These are phyloP conservation scores for Vespertilio murinus DNA, from an alignment of 2,797 vertebrate species.

Conservation along the genomic window DNA sequence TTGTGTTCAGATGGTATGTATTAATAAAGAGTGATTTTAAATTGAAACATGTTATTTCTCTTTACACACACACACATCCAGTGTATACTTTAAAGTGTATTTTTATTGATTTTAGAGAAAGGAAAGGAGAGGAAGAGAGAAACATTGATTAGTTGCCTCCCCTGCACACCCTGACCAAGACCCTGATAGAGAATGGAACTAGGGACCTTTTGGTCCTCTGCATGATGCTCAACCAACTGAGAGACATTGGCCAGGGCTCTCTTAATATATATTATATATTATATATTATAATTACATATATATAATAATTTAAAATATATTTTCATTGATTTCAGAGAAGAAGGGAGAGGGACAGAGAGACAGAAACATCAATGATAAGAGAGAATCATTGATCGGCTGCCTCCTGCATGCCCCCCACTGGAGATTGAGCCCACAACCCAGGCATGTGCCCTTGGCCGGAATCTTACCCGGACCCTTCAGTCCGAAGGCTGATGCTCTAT, in stretches of 20 bases:
- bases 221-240: background rate
- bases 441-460: no score
- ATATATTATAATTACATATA: no score
- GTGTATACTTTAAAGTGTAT: background rate
- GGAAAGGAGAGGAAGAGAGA: background rate
- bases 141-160: background rate
- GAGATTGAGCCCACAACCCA: no score
- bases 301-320: background rate
- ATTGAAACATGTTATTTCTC: background rate
- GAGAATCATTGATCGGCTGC: no score
- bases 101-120: background rate
- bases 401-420: no score
- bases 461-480: no score
- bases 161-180: background rate
- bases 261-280: no score
- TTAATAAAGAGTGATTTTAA: background rate
- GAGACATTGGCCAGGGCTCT: background rate
- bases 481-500: no score
- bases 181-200: background rate
- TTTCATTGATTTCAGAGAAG: no score
- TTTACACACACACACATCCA: background rate
- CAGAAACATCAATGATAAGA: no score
- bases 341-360: no score
- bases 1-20: conserved; percentile 91
- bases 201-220: background rate